Evolutionary conservation across 2,888 invertebrate species (phyloP), one percentile per base, ranked within the genome.

Genomic region (Agriotes lineatus): DNA sequence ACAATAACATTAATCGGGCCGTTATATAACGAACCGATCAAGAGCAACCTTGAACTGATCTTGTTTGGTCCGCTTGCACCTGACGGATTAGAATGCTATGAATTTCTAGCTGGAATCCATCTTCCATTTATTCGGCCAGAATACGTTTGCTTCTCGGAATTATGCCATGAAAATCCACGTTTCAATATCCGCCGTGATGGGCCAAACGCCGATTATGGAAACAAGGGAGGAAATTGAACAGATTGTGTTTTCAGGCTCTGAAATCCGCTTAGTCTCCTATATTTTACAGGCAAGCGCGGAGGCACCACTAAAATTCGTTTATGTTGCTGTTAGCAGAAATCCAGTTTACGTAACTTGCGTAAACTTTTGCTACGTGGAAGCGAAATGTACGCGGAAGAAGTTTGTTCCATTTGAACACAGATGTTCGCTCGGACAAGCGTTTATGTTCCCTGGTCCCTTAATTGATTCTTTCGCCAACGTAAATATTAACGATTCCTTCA

Each of bases 211-310:
- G 1, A 39, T 39, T 14, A 12, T 25, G 39, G 1, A 39, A 39
- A 3, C 4, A 14, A 10, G 1, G 18, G 14, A 52, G 52, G 52
- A 52, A 52, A 52, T 52, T 52, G 52, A 33, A 52, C 9, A 16
- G 16, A 22, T 52, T 25, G 33, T 25, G 25, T 52, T 50, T 18
- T 33, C 30, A 16, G 52, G 3, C 18, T 10, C 35, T 33, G 25
- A 52, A 52, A 52, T 52, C 52, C 30, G 52, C 33, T 52, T 52
- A 52, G 10, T 33, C 35, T 10, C 18, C 33, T 52, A 33, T 30
- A 52, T 33, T 52, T 33, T 52, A 52, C 52, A 25, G n/a, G 18
- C 18, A 30, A 14, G 18, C 19, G 9, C 33, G 52, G 52, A 52
- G 10, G 12, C 2, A 19, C 52, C 14, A 1, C 10, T 20, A 22